A percentile compares a stretch with the other conserved stretches of the same genome.
These are phyloP conservation scores for Chrysotoxum bicinctum DNA, from an alignment of 2,888 invertebrate species.

Conservation along the genomic window DNA sequence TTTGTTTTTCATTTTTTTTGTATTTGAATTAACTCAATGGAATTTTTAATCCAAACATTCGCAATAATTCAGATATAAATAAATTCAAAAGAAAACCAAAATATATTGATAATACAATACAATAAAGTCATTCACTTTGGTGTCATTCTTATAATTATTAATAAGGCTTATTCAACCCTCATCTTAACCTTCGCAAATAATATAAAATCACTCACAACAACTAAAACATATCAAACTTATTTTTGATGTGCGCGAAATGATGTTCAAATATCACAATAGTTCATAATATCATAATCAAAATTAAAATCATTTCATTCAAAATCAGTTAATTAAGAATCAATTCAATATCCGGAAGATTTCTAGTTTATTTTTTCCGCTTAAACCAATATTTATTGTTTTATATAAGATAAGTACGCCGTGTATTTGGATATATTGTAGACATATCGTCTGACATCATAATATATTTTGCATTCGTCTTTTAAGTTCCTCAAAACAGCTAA, in stretches of 20 bases:
- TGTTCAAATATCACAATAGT: background rate
- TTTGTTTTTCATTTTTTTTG: too few species aligned
- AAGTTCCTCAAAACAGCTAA: too few species aligned
- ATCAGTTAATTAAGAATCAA: background rate
- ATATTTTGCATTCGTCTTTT: too few species aligned
- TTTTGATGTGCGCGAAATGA: too few species aligned
- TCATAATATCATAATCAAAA: background rate
- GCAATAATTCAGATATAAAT: background rate
- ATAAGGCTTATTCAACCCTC: background rate
- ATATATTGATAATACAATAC: background rate
- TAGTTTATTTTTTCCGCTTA: background rate
- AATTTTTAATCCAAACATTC: background rate
- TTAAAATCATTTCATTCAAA: background rate
- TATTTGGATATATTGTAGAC: too few species aligned
- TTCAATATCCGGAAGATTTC: background rate
- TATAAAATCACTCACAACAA: too few species aligned
- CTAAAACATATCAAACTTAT: background rate
- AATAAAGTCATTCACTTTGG: constrained; percentile 5
- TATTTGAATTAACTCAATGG: background rate
- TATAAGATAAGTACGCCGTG: too few species aligned
- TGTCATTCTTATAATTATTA: background rate
- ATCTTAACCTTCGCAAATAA: background rate
- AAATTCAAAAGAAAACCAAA: background rate
- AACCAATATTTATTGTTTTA: background rate
- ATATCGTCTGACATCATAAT: too few species aligned